Evolutionary conservation across 2,797 vertebrate genomes (phyloP).

Genomic region (Tinamus major): DNA sequence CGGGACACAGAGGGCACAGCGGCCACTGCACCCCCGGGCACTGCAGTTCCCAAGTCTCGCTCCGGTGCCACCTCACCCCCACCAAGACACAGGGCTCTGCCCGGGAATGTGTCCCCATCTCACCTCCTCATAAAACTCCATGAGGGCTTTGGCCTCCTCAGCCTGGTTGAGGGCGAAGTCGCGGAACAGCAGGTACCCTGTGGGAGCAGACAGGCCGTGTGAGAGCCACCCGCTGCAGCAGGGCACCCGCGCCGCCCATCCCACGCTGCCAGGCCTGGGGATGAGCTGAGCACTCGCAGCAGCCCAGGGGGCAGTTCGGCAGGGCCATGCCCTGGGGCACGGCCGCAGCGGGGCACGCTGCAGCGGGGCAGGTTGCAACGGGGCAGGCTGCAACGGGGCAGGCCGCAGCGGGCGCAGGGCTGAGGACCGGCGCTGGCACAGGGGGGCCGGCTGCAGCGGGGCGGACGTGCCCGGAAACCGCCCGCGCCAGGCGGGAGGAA

Average conservation of each 20-base stretch:
- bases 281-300: neutral
- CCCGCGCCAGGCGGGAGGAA: slow-evolving; percentile 54
- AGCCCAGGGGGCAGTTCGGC: neutral
- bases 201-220: neutral
- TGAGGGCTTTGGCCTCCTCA: slow-evolving; percentile 80
- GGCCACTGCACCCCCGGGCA: neutral
- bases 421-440: too few relatives aligned
- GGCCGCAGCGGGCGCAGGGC: neutral
- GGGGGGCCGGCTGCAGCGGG: neutral
- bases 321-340: too few relatives aligned
- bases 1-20: rapidly evolving
- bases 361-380: too few relatives aligned
- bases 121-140: slow-evolving; percentile 84
- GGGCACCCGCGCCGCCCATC: neutral
- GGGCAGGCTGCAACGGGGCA: too few relatives aligned
- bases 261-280: rapidly evolving
- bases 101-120: neutral
- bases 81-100: rapidly evolving
- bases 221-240: neutral
- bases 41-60: neutral
- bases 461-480: slow-evolving; percentile 57
- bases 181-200: slow-evolving; percentile 82
- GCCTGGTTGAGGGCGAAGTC: slow-evolving; percentile 81
- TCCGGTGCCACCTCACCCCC: neutral
- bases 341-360: too few relatives aligned